Percentiles rank a stretch among this genome's conserved stretches.
These are phyloP conservation scores for Chrysomela aeneicollis DNA, from an alignment of 2,888 invertebrate species.

Conservation along the genomic window DNA sequence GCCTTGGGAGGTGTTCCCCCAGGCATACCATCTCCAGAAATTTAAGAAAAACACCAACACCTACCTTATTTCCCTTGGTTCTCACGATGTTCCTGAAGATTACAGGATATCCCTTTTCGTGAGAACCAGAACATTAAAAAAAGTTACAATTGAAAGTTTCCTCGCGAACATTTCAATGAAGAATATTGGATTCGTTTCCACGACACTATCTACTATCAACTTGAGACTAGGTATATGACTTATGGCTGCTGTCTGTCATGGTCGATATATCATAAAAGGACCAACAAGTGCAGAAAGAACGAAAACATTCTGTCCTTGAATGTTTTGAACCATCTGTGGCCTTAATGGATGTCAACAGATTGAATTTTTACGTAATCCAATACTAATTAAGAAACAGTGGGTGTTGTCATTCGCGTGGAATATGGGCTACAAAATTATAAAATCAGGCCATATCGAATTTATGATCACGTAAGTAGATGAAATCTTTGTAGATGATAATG, in stretches of 20 bases:
- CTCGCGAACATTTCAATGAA: too few relatives aligned
- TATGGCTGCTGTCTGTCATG: constrained; percentile 16
- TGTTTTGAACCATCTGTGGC: not conserved
- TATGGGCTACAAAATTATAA: not conserved
- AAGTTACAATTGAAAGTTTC: too few relatives aligned
- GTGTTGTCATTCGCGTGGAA: not conserved
- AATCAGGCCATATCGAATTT: too few relatives aligned
- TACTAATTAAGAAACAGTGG: not conserved
- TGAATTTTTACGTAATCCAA: not conserved
- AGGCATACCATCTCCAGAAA: too few relatives aligned
- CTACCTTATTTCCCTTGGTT: too few relatives aligned
- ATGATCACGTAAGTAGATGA: too few relatives aligned
- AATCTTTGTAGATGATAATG: too few relatives aligned
- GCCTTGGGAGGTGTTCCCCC: too few relatives aligned
- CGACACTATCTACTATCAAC: constrained; percentile 12
- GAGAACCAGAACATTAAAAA: too few relatives aligned
- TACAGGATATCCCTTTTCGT: too few relatives aligned
- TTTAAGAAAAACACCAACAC: too few relatives aligned
- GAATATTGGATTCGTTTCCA: not conserved
- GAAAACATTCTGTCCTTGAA: constrained; percentile 12
- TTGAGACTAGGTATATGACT: constrained; percentile 9
- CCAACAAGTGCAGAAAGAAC: constrained; percentile 14
- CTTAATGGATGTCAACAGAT: not conserved
- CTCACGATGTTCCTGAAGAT: too few relatives aligned
- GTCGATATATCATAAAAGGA: constrained; percentile 12